Evolutionary conservation across 2,888 invertebrate species (phyloP).

Genomic region (Thymelicus acteon): DNA sequence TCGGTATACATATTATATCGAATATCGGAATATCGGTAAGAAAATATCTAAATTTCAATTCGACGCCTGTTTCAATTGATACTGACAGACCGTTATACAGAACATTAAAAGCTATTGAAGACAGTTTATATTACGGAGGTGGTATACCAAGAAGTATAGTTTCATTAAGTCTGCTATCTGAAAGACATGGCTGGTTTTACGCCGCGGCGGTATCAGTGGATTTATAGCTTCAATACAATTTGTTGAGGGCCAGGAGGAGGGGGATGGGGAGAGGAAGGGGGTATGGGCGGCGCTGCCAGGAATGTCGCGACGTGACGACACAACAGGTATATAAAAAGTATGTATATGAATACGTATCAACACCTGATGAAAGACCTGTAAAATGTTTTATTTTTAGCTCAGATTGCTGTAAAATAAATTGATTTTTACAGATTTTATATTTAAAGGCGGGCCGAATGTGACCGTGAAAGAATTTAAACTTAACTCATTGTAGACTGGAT

Average conservation of each 20-base stretch:
- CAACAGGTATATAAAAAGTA: constrained; percentile 37
- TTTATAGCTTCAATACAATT: constrained; percentile 68
- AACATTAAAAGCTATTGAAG: background rate
- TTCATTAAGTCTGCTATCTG: constrained; percentile 59
- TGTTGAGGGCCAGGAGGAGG: constrained; percentile 43
- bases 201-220: constrained; percentile 56
- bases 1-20: too few species aligned
- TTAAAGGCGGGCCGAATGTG: too few species aligned
- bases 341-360: constrained; percentile 6
- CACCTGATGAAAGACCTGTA: background rate
- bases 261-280: background rate
- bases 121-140: background rate
- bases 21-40: too few species aligned
- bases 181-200: constrained; percentile 48
- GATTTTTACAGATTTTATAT: too few species aligned
- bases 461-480: too few species aligned
- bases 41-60: too few species aligned
- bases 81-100: too few species aligned
- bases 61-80: too few species aligned
- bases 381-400: background rate
- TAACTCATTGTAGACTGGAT: too few species aligned
- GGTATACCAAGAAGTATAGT: constrained; percentile 44
- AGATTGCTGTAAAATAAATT: too few species aligned
- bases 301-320: constrained; percentile 56
- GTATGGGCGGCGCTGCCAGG: constrained; percentile 44